Evolutionary conservation across 2,888 invertebrate species (phyloP), one percentile per base, ranked within the genome.

Genomic region (Gastracanthus pulcherrimus): DNA sequence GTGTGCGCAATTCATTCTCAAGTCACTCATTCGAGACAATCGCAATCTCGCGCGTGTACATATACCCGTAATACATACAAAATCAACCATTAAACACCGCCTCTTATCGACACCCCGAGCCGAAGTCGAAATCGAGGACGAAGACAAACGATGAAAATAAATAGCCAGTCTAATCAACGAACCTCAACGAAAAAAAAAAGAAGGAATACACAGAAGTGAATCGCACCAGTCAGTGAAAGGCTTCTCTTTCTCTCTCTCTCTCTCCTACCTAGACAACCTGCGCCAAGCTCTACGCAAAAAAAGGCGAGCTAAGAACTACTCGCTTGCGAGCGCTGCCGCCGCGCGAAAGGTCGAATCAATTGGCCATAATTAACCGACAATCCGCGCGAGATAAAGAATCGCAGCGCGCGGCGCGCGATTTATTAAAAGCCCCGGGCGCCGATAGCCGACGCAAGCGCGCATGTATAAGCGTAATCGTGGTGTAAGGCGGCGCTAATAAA

Each of bases 291-390:
- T 11, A 13, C 4, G 51, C 51, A 45, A 48, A 16, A 41, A 16
- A 41, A 19, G 48, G 34, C n/a, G 31, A 9, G 13, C 23, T 34
- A 55, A 6, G 48, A 45, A n/a, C n/a, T 41, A 5, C 16, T 5
- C 45, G 45, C 3, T 23, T 7, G 51, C 23, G 23, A 3, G 51
- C 51, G 23, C n/a, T n/a, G n/a, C 23, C 55, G 23, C 2, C 34
- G 55, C 67, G 58, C n/a, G 58, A 75, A 64, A 80, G 75, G 75
- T 76, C 69, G 70, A 75, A 80, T 80, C 75, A 62, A 80, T 80
- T 58, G 75, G 51, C 29, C 31, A 60, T 80, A 75, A 80, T 80
- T 80, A 80, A 80, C 62, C 60, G 45, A 19, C 69, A 64, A 38
- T 69, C 38, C 60, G 36, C 34, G 60, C 16, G 29, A 58, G 79